A percentile compares a stretch with the other conserved stretches of the same genome.
Conservation (phyloP, 64 coral and sea anemone species). For the Montipora foliosa region DNA sequence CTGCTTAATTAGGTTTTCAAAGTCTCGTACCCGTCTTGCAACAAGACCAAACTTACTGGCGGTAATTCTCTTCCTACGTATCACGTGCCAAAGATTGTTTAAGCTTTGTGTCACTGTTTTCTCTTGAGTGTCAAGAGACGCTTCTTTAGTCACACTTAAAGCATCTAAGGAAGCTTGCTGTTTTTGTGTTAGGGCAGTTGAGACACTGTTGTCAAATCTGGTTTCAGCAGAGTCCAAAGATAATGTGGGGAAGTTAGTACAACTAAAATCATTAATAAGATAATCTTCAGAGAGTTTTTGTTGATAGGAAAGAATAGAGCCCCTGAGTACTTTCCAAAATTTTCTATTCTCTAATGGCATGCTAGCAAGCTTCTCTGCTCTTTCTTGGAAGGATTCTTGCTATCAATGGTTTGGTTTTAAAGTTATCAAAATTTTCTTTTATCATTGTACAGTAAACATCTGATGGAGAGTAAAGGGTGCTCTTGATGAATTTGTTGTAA, state of each 20-base stretch:
- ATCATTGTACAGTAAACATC: constrained; percentile 24
- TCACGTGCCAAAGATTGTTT: constrained; percentile 39
- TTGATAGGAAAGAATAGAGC: constrained; percentile 71
- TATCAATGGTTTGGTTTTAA: constrained; percentile 61
- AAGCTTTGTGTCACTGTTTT: constrained; percentile 65
- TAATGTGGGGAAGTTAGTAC: constrained; percentile 38
- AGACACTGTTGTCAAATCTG: constrained; percentile 62
- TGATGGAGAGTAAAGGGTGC: constrained; percentile 70
- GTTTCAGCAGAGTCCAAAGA: constrained; percentile 37
- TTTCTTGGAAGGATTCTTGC: constrained; percentile 34
- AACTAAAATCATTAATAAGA: constrained; percentile 75
- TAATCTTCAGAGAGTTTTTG: constrained; percentile 76
- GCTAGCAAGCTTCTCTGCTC: constrained; percentile 4
- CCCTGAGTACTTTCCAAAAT: constrained; percentile 64
- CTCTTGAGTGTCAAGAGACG: constrained; percentile 59
- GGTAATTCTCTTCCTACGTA: constrained; percentile 61
- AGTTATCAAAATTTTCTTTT: constrained; percentile 40
- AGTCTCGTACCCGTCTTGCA: constrained; percentile 55
- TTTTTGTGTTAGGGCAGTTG: constrained; percentile 35
- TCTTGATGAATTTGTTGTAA: constrained; percentile 73
- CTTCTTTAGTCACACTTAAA: constrained; percentile 46
- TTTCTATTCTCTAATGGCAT: constrained; percentile 55
- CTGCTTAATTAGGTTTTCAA: constrained; percentile 62
- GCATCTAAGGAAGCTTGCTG: constrained; percentile 65
- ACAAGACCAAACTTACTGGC: constrained; percentile 72